A percentile compares a stretch with the other conserved stretches of the same genome.
Evolutionary conservation across 2,888 invertebrate genomes (phyloP).

Genomic region (Euplagia quadripunctaria): DNA sequence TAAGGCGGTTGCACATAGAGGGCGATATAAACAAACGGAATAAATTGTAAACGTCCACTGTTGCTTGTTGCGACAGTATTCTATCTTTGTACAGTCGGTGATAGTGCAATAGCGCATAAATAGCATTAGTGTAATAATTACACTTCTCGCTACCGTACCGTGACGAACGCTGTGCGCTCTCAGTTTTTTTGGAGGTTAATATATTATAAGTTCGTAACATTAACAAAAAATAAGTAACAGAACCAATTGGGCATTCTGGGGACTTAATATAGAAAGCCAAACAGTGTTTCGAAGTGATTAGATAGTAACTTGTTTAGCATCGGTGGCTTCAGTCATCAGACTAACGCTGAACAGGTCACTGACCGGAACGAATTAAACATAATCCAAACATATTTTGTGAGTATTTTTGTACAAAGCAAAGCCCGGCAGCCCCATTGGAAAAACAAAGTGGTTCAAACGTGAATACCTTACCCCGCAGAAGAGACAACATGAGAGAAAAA

Average conservation of each 20-base stretch:
- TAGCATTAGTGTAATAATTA: constrained; percentile 3
- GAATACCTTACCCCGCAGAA: not conserved
- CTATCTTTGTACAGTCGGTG: not conserved
- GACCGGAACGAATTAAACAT: not conserved
- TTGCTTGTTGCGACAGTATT: not conserved
- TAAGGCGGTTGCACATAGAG: not conserved
- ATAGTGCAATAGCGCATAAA: constrained; percentile 1
- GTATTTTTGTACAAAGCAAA: not conserved
- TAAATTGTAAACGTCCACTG: not conserved
- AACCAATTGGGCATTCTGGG: not conserved
- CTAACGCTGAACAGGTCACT: not conserved
- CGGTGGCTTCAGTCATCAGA: not conserved
- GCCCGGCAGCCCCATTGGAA: not conserved
- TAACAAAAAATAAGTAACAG: not conserved
- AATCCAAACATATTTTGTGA: not conserved
- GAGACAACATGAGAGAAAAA: not conserved
- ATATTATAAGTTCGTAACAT: constrained; percentile 1
- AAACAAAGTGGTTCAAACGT: too few species aligned
- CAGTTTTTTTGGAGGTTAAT: not conserved
- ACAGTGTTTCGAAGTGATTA: not conserved
- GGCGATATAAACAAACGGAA: not conserved
- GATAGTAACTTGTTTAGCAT: not conserved
- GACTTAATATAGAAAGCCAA: too few species aligned
- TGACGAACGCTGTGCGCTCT: not conserved
- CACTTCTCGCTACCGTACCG: not conserved